These are phyloP conservation scores for Pectinophora gossypiella DNA, from an alignment of 1,140 invertebrate genomes.

Conservation along the genomic window DNA sequence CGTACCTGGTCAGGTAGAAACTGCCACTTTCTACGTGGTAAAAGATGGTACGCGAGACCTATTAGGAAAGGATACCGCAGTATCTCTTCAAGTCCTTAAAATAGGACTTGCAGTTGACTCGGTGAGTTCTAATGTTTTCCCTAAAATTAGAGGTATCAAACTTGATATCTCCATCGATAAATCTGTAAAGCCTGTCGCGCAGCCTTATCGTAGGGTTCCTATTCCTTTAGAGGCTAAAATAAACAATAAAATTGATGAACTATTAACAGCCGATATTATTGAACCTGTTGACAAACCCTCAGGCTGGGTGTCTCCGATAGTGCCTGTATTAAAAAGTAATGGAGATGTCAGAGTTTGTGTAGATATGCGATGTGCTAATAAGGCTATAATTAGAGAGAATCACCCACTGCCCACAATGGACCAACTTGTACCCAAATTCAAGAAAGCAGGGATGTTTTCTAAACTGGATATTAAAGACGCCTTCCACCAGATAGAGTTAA, in stretches of 20 bases:
- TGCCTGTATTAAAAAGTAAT: constrained; percentile 38
- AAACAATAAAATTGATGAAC: constrained; percentile 28
- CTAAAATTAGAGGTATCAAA: constrained; percentile 36
- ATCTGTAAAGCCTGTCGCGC: constrained; percentile 25
- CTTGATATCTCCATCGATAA: constrained; percentile 37
- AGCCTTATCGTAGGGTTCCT: constrained; percentile 41
- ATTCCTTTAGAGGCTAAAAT: constrained; percentile 31
- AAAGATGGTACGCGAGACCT: constrained; percentile 21
- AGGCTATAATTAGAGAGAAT: constrained; percentile 42
- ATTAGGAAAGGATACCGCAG: constrained; percentile 23
- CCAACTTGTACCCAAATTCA: constrained; percentile 32
- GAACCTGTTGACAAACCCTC: constrained; percentile 47
- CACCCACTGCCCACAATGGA: constrained; percentile 45
- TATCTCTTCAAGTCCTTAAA: constrained; percentile 18
- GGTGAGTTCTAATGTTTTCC: no score
- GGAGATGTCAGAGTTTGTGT: constrained; percentile 41
- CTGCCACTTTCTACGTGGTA: not conserved
- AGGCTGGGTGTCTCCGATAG: constrained; percentile 47
- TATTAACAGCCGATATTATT: constrained; percentile 33
- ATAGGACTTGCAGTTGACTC: no score
- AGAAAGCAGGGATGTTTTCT: constrained; percentile 24
- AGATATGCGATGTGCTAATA: constrained; percentile 45
- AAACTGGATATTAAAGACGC: constrained; percentile 38
- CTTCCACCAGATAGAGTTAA: constrained; percentile 26
- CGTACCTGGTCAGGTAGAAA: not conserved